Evolutionary conservation across 2,113 vertebrate species (phyloP), one percentile per base, ranked within the genome.

Genomic region (Austrofundulus limnaeus): DNA sequence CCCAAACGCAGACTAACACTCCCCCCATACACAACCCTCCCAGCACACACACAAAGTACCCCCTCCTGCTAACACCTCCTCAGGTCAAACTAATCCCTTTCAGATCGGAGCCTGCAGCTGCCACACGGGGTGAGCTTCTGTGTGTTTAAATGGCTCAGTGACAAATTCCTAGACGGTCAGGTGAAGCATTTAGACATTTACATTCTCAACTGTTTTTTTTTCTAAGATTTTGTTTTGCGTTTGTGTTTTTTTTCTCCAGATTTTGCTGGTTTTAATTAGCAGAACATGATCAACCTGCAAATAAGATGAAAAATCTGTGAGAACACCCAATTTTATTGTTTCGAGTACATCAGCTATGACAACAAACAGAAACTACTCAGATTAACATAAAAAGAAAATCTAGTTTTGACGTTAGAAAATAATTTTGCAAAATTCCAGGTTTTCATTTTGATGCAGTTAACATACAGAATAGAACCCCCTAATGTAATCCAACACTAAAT

Each of bases 81-180:
- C 71, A 43, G 68, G 80, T 82, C 79, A 82, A 84, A 85, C 82
- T 89, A 90, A 89, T 89, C 90, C 88, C 80, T 88, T 88, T 89
- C 84, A 88, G 86, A 89, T 87, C 86, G 85, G 84, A 74, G 81
- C 84, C 83, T 80, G 78, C 83, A 87, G 87, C 89, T 84, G 19
- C 86, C 74, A 81, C 64, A 56, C 81, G 64, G 78, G 82, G 86
- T 2, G 23, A 17, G 59, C 46, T 49, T 41, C 52, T 34, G 41
- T 63, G 66, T 64, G 39, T 28, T 46, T n/a, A 8, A 46, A 20
- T 60, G 20, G 24, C 39, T 58, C 48, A n/a, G 5, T 41, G 69
- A 42, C 51, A 28, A 71, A 72, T 72, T 70, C 76, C 50, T 70
- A 16, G 11, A 60, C 60, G 47, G 10, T 73, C 38, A 59, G 1